Evolutionary conservation across 2,797 vertebrate genomes (phyloP), one percentile per base, ranked within the genome.

Genomic region (Ctenochaetus hawaiiensis): DNA sequence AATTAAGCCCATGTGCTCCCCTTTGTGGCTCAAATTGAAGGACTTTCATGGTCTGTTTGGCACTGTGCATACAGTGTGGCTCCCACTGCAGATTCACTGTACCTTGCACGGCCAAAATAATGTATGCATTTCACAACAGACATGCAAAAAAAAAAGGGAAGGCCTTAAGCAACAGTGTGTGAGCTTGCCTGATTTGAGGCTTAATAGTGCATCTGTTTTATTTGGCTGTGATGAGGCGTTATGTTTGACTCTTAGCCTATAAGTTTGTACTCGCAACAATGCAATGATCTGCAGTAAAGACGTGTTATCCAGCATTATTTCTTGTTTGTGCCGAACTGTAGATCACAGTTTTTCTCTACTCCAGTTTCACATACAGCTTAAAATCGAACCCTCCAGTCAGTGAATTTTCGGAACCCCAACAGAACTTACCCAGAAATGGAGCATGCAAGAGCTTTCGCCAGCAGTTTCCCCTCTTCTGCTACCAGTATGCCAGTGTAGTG

Each of bases 401-500:
- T 69, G 78, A 51, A 62, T 72, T 82, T 73, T 74, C 30, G 64
- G 34, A 68, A 44, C 52, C 6, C 53, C 22, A 78, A 56, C 51
- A 58, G 66, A 83, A 67, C 69, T 78, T 39, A 34, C 75, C 12
- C 57, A 75, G 60, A 73, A 76, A 72, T 73, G 39, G 14, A 72
- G 63, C 23, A 12, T 12, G 72, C 70, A 45, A 67, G 72, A 76
- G 53, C 45, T 72, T 65, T 22, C 45, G 67, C 16, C 53, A 61
- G 49, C 67, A 77, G 43, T 82, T 86, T 75, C 70, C 44, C 69
- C 48, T 71, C 43, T 54, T 68, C 37, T 75, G 34, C 47, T 84
- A 68, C 82, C 84, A 85, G 54, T 80, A 51, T 83, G 56, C 75
- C 85, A 78, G 75, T 80, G 78, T 75, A 47, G 58, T 83, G 78